These are phyloP conservation scores for Eugnorisma glareosa DNA, from an alignment of 2,888 invertebrate species.

Conservation along the genomic window DNA sequence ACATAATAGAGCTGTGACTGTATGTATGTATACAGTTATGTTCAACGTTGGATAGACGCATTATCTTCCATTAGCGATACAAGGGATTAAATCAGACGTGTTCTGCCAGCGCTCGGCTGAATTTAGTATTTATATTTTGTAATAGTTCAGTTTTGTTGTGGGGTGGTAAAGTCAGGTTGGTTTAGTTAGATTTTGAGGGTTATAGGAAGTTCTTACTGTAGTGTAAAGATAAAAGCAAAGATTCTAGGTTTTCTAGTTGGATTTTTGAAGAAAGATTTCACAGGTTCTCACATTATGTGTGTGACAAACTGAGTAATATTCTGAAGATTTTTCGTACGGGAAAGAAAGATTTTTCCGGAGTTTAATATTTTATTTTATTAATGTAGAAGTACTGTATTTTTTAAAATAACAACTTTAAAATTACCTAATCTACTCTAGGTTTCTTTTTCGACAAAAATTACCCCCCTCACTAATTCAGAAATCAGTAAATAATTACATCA, in stretches of 20 bases:
- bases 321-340: neutral
- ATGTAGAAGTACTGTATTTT: neutral
- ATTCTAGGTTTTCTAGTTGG: neutral
- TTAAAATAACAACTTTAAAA: neutral
- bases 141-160: slow-evolving; percentile 35
- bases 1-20: neutral
- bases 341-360: neutral
- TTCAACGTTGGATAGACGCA: slow-evolving; percentile 34
- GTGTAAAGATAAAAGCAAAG: neutral
- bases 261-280: neutral
- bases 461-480: neutral
- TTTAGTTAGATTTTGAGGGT: neutral
- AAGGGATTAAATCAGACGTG: slow-evolving; percentile 82
- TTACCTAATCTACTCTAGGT: too few species aligned
- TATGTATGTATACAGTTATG: slow-evolving; percentile 1
- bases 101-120: slow-evolving; percentile 59
- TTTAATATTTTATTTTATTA: neutral
- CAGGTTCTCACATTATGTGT: neutral
- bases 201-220: neutral
- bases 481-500: neutral
- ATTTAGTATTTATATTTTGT: slow-evolving; percentile 52
- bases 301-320: neutral
- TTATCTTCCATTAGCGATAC: slow-evolving; percentile 67
- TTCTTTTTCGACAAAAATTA: too few species aligned
- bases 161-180: slow-evolving; percentile 34